Evolutionary conservation across 64 coral and sea anemone genomes (phyloP), one percentile per base, ranked within the genome.

Genomic region (Dendrophyllia cribrosa): DNA sequence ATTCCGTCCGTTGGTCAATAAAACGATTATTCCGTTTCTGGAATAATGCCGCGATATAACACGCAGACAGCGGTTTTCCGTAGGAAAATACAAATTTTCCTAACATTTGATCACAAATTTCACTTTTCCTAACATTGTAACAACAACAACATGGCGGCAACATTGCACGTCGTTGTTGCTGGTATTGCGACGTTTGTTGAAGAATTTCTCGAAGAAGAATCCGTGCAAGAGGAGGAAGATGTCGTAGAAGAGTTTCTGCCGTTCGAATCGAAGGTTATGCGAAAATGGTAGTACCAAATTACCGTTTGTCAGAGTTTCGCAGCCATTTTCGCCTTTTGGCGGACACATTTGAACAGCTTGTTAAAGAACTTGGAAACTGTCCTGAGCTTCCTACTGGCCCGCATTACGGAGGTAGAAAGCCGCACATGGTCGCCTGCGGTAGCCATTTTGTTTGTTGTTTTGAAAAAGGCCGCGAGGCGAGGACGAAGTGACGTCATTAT

Each of bases 251-350:
- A 24, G 66, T 70, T 70, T 70, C 17, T 70, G 17, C 66, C 9
- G 74, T 76, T 20, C 74, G 20, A 2, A 46, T 76, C 13, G 4
- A 22, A 76, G 74, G 49, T 12, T 76, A 51, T 76, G 48, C 47
- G 11, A 47, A 76, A 51, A 15, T 4, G 14, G 47, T 51, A n/a
- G 50, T 76, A 19, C 49, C 74, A 5, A 50, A 13, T 15, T 76
- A 55, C n/a, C 6, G 1, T 49, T 43, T 68, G 58, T 49, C 34
- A 13, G 60, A 61, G 8, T 86, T 86, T 86, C 4, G 48, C 6
- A 70, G 64, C 24, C 65, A 71, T 86, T 86, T 86, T 71, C 43
- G 83, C 10, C 34, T 34, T 34, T 34, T 34, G 34, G 34, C 34
- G 34, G 34, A 34, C 34, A 34, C 34, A 34, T 34, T 34, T 34